Evolutionary conservation across 2,797 vertebrate genomes (phyloP).

Genomic region (Karalla daura): DNA sequence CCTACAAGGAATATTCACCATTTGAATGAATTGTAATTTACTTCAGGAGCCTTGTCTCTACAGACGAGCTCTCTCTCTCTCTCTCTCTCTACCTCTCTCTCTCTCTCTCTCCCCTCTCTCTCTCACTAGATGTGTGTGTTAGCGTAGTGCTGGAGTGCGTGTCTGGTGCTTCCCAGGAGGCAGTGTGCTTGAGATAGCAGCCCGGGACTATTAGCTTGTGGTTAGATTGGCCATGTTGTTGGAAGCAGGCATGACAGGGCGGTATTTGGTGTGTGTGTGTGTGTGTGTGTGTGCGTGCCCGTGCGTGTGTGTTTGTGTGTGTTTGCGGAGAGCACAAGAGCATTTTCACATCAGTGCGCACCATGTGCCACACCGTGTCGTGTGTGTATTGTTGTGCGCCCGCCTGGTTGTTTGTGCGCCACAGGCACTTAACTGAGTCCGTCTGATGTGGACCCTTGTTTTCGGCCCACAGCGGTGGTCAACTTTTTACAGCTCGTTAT

Average conservation of each 20-base stretch:
- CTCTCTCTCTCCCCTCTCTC: slow-evolving; percentile 1
- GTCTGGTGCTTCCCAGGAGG: slow-evolving; percentile 44
- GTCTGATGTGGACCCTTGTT: slow-evolving; percentile 9
- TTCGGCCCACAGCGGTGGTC: slow-evolving; percentile 15
- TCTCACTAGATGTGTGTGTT: slow-evolving; percentile 19
- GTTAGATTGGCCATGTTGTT: slow-evolving; percentile 66
- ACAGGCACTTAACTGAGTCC: slow-evolving; percentile 12
- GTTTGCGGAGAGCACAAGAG: not conserved
- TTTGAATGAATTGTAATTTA: slow-evolving; percentile 74
- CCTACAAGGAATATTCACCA: slow-evolving; percentile 77
- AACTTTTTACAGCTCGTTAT: slow-evolving; percentile 34
- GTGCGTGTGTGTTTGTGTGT: slow-evolving; percentile 10
- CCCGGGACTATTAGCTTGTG: slow-evolving; percentile 65
- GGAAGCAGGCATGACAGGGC: slow-evolving; percentile 63
- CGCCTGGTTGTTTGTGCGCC: slow-evolving; percentile 15
- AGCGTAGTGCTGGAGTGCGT: slow-evolving; percentile 40
- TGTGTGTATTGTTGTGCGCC: slow-evolving; percentile 8
- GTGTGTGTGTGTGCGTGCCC: slow-evolving; percentile 1
- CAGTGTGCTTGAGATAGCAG: slow-evolving; percentile 63
- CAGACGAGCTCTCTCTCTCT: slow-evolving; percentile 11
- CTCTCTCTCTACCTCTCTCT: not conserved
- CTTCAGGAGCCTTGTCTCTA: slow-evolving; percentile 43
- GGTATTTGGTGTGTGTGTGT: slow-evolving; percentile 46
- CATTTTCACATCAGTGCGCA: slow-evolving; percentile 18
- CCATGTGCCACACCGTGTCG: not conserved